phyloP scores from a whole-genome alignment of 1,140 invertebrate species.

The Wiebesia pumilae region DNA sequence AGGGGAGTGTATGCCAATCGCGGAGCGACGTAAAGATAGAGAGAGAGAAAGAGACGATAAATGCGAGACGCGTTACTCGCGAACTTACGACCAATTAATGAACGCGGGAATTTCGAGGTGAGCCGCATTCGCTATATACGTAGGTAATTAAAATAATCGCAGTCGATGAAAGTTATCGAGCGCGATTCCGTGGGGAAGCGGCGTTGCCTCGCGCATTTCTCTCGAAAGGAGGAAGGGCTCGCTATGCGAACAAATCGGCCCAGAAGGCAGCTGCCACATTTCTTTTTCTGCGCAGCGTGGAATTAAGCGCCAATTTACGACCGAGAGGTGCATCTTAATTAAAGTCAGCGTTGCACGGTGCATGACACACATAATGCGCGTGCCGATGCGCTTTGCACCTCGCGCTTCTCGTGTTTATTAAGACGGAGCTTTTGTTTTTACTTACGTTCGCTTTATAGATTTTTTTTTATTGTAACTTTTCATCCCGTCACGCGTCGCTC shows the following conservation, averaged over 20 bases:
- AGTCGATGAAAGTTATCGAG: conserved; percentile 49
- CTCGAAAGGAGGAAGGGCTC: conserved; percentile 7
- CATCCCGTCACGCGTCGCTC: too few relatives aligned
- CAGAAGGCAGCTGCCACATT: background rate
- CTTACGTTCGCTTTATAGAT: background rate
- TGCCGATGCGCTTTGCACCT: conserved; percentile 40
- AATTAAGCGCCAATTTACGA: conserved; percentile 58
- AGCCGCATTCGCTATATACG: background rate
- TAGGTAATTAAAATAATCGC: conserved; percentile 55
- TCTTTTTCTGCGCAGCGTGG: conserved; percentile 50
- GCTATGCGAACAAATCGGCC: conserved; percentile 28
- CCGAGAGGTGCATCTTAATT: conserved; percentile 60
- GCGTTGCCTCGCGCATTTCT: background rate
- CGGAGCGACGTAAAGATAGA: background rate
- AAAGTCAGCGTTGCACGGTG: conserved; percentile 32
- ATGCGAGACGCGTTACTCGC: conserved; percentile 19
- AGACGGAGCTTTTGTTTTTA: background rate
- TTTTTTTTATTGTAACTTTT: background rate
- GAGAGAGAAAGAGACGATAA: conserved; percentile 11
- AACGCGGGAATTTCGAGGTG: conserved; percentile 40
- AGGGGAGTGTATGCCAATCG: background rate
- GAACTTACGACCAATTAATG: conserved; percentile 53
- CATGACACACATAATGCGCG: conserved; percentile 11
- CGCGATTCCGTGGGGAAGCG: conserved; percentile 25
- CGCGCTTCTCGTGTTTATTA: conserved; percentile 37